Conservation (phyloP, 2,888 invertebrate genomes). For the Pocota personata region DNA sequence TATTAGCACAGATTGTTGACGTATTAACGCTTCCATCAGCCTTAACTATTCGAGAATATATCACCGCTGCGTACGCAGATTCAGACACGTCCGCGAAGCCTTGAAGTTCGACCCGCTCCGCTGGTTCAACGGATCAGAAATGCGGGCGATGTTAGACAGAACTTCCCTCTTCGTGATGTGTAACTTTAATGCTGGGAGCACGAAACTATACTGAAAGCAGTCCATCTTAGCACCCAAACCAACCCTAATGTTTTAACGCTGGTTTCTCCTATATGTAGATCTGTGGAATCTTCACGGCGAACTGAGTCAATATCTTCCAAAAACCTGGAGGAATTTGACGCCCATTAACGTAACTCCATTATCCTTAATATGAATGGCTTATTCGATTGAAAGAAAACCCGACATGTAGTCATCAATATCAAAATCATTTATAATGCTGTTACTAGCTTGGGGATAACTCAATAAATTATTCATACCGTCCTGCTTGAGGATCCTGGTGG, state of each 20-base stretch:
- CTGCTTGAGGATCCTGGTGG: too few relatives aligned
- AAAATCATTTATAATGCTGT: too few relatives aligned
- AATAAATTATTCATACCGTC: too few relatives aligned
- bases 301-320: too few relatives aligned
- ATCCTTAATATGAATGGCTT: too few relatives aligned
- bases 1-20: too few relatives aligned
- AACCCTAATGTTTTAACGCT: not conserved
- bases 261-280: too few relatives aligned
- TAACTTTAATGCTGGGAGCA: not conserved
- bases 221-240: not conserved
- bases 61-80: constrained; percentile 45
- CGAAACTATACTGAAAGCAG: not conserved
- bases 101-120: not conserved
- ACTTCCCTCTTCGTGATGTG: constrained; percentile 6
- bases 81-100: constrained; percentile 10
- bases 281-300: too few relatives aligned
- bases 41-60: not conserved
- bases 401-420: constrained; percentile 2
- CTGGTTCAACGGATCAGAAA: constrained; percentile 11
- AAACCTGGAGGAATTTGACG: too few relatives aligned
- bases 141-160: too few relatives aligned
- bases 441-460: too few relatives aligned
- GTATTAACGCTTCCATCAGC: too few relatives aligned
- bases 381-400: not conserved
- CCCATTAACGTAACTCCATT: constrained; percentile 33